A percentile compares a stretch with the other conserved stretches of the same genome.
Evolutionary conservation across 2,888 invertebrate species (phyloP).

Genomic region (Dasysyrphus albostriatus): DNA sequence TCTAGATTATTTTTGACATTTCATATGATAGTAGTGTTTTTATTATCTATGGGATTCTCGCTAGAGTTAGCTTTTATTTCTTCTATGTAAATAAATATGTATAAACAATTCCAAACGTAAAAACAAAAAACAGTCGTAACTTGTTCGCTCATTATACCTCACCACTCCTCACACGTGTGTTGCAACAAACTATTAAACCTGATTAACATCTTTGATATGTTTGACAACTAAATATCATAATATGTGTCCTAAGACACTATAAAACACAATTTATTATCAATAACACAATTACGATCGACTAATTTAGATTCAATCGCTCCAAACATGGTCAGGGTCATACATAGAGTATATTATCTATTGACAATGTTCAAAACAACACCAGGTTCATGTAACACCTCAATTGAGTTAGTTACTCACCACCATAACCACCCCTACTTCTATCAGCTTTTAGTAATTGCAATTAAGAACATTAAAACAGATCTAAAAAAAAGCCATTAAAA

Average conservation of each 20-base stretch:
- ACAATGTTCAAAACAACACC: slow-evolving; percentile 19
- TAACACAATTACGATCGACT: slow-evolving; percentile 15
- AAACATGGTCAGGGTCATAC: slow-evolving; percentile 54
- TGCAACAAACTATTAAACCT: slow-evolving; percentile 17
- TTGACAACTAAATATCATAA: slow-evolving; percentile 54
- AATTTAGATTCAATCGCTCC: slow-evolving; percentile 45
- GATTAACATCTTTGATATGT: slow-evolving; percentile 62
- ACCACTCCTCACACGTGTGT: slow-evolving; percentile 5
- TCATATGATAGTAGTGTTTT: background rate
- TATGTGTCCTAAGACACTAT: slow-evolving; percentile 54
- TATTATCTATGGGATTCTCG: background rate
- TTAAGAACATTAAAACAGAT: slow-evolving; percentile 39
- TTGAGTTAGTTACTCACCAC: slow-evolving; percentile 53
- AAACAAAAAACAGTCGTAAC: no score
- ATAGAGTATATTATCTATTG: background rate
- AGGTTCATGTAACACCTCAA: slow-evolving; percentile 61
- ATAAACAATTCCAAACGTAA: background rate
- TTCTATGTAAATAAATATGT: background rate
- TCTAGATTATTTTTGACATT: background rate
- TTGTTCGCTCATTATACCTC: background rate
- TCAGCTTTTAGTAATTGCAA: slow-evolving; percentile 49
- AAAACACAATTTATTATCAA: slow-evolving; percentile 51
- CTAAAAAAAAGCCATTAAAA: background rate
- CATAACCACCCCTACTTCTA: slow-evolving; percentile 4
- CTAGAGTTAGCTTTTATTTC: background rate